Evolutionary conservation across 2,113 vertebrate genomes (phyloP), one percentile per base, ranked within the genome.

Genomic region (Euleptes europaea): DNA sequence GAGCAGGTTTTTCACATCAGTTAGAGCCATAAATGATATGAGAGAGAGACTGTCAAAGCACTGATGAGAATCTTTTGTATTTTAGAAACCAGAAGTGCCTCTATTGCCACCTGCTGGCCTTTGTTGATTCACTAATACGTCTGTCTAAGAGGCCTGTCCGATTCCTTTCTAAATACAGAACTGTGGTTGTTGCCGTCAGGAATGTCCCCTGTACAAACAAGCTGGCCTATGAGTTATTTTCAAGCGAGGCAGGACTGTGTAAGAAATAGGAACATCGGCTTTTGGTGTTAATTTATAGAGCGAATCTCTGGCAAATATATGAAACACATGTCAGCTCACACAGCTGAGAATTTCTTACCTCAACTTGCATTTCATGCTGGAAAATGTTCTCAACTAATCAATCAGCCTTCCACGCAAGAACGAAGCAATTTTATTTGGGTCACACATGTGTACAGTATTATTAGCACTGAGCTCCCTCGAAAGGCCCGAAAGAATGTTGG

Each of bases 91-190:
- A 92, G 35, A 84, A 96, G 93, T 90, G 80, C 85, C 90, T 96
- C 89, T 94, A 90, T 94, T 92, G 96, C 95, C 95, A 94, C 93
- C 96, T 96, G 92, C 94, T 96, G 95, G 95, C 88, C 92, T 91
- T 49, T 4, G 0, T 1, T 0, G n/a, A 78, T 54, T 86, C 73
- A 38, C 0, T 0, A 49, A 31, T 63, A 57, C 49, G 82, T 12
- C 19, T 17, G 2, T 23, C 35, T 63, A 63, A 57, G 60, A 63
- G 26, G 60, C 23, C 26, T 28, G 23, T 60, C 33, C 33, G 80
- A 38, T 44, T 23, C 12, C 73, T 76, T 63, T 33, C 8, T 15
- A 78, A 71, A 85, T 60, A 17, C n/a, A n/a, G 2, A 65, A 0
- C 1, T 78, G 23, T 23, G 33, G 14, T n/a, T 85, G 83, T 88